Evolutionary conservation across 2,113 vertebrate genomes (phyloP), one percentile per base, ranked within the genome.

Genomic region (Tricholaema leucomelas): DNA sequence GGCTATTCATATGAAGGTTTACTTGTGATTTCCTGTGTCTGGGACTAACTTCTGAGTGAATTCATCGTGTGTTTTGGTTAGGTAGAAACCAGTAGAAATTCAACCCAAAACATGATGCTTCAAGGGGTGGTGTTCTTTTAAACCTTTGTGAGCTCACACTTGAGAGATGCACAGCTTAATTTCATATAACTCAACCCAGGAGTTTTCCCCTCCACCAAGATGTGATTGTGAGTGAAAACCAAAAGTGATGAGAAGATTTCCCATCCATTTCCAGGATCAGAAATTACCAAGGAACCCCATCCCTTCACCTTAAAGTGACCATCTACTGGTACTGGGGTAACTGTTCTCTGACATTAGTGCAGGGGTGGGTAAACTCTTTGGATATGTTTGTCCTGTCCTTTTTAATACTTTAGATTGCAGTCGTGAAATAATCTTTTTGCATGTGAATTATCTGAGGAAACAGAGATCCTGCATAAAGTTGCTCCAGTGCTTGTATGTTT

Each of bases 341-440:
- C 56, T 18, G 5, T 67, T 74, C 75, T 67, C 84, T 94, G 81
- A 71, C 42, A 25, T 17, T 30, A 28, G 38, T 54, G 35, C 89
- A 78, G 65, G 90, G 38, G 15, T 44, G 69, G 58, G 38, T 65
- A 77, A 71, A 89, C 44, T 18, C 20, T 60, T 88, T 30, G 77
- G 72, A 21, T 79, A 5, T 36, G 64, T 74, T 94, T 96, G 61
- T 78, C 31, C 4, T 64, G 28, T 77, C 78, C 25, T 90, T 91
- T 80, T 79, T 87, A 74, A 19, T 87, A 38, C 67, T 87, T 92
- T 81, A 82, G 42, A 67, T 73, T 56, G 46, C 36, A 87, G 56
- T 93, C 81, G 87, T 87, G 64, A 88, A 93, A 91, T 65, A 64
- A 33, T 67, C 72, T 91, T 91, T 91, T n/a, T n/a, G 76, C 91